A percentile compares a stretch with the other conserved stretches of the same genome.
Evolutionary conservation across 2,888 invertebrate species (phyloP).

Genomic region (Masnerella sp.): DNA sequence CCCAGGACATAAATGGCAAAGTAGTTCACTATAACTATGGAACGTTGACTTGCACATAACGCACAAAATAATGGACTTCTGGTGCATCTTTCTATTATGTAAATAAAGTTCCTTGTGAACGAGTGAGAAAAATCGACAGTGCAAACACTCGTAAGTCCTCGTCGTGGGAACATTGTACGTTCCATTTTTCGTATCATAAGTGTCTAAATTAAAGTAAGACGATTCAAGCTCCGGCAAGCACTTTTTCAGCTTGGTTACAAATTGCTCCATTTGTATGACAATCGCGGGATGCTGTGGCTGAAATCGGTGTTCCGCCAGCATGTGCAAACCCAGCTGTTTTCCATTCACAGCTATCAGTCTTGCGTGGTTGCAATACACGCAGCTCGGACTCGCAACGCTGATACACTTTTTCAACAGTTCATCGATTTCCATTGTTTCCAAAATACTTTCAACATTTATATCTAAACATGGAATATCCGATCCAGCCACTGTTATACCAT

Average conservation of each 20-base stretch:
- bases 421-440: conserved; percentile 86
- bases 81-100: conserved; percentile 92
- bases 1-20: conserved; percentile 93
- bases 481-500: conserved; percentile 80
- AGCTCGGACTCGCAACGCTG: conserved; percentile 83
- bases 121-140: conserved; percentile 87
- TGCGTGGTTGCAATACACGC: conserved; percentile 92
- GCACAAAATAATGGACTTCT: conserved; percentile 88
- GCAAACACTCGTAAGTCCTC: conserved; percentile 90
- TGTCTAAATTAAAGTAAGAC: conserved; percentile 85
- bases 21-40: conserved; percentile 91
- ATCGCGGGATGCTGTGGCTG: conserved; percentile 77
- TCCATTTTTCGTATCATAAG: conserved; percentile 82
- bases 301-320: conserved; percentile 88
- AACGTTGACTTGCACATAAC: conserved; percentile 93
- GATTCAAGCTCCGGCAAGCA: conserved; percentile 82
- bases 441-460: conserved; percentile 84
- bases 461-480: conserved; percentile 83
- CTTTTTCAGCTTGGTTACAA: conserved; percentile 83
- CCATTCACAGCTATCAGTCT: conserved; percentile 91
- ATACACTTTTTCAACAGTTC: conserved; percentile 87
- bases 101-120: conserved; percentile 91
- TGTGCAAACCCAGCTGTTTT: conserved; percentile 87
- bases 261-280: conserved; percentile 77
- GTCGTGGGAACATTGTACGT: conserved; percentile 80